Conservation (phyloP, 2,888 invertebrate genomes). For the Lamellibrachia columna region DNA sequence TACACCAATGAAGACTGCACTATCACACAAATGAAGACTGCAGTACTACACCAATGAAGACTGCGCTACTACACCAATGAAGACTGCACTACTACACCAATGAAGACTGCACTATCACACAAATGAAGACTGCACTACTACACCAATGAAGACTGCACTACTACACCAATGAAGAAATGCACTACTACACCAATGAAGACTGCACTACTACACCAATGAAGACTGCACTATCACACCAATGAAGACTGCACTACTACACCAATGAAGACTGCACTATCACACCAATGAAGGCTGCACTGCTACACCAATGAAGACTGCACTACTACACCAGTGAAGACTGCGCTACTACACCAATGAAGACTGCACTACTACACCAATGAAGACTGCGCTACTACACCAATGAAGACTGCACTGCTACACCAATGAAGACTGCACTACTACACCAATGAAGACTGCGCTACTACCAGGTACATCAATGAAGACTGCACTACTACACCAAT, state of each 20-base stretch:
- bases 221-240: background rate
- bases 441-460: no score
- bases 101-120: background rate
- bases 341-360: background rate
- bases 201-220: background rate
- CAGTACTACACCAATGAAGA: background rate
- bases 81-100: background rate
- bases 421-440: no score
- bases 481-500: background rate
- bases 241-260: background rate
- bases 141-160: background rate
- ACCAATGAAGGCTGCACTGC: background rate
- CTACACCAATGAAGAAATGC: background rate
- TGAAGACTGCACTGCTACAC: no score
- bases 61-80: background rate
- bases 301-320: background rate
- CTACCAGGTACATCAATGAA: no score
- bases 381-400: no score
- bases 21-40: background rate
- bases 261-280: background rate
- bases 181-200: background rate
- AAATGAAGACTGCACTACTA: background rate
- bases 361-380: background rate
- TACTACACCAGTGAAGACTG: background rate
- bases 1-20: background rate